Base-by-base conservation (phyloP, 2,113 vertebrate species). In the Hippolais icterina region DNA sequence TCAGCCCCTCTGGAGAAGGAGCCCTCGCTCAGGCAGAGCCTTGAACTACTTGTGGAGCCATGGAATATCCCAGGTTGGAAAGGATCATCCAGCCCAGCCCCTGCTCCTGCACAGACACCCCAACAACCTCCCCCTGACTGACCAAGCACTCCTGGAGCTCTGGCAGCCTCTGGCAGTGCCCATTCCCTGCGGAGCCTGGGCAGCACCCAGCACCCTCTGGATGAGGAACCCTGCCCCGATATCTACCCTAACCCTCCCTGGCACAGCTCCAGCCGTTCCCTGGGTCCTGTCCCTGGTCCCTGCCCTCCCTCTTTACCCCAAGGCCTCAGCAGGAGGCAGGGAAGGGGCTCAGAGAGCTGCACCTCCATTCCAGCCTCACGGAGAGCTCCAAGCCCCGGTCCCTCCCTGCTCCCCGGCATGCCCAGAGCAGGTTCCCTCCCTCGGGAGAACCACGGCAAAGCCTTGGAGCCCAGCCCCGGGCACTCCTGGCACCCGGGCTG, bases 381-480 rank as follows among this genome's bases (percentile, higher is more conserved):
- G 41, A 8, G 52, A 35, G 53, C 15, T 42, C 66, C 56, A 28
- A 18, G 1, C 22, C 47, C 37, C 2, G 2, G 22, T 24, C 39
- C 41, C 54, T 54, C 39, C 41, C 50, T 22, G 65, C 60, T 76
- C 21, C 14, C 5, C 0, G 8, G 11, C 8, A 21, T 4, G 6
- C 12, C 42, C 63, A 41, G 5, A 11, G 8, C 1, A 3, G 28
- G 22, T 24, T 76, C 52, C 50, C 65, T 54, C 53, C 59, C 11
- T 1, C 7, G 4, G 79, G 33, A 79, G 49, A 66, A 6, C 28
- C 20, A 7, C 0, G 0, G 7, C 28, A 4, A 22, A 49, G 47
- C 37, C 39, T 1, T 8, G 69, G 75, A 89, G 70, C 54, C 3
- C 17, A 50, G 53, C n/a, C 47, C 71, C 2, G 37, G 7, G 8